These are phyloP conservation scores for Indicator indicator DNA, from an alignment of 2,113 vertebrate genomes.

Conservation along the genomic window DNA sequence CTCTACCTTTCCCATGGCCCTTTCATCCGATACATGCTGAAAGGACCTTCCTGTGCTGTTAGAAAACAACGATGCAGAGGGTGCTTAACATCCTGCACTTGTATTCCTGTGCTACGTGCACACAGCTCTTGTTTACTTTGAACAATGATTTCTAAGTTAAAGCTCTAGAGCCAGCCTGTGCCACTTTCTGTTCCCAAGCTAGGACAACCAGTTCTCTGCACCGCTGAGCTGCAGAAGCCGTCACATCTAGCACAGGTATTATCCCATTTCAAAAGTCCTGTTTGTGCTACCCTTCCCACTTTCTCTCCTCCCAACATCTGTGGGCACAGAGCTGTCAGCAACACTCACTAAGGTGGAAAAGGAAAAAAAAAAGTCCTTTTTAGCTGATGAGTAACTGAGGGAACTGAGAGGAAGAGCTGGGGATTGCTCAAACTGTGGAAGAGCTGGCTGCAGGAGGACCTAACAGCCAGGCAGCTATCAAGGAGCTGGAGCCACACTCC, in stretches of 20 bases:
- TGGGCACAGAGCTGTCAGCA: background rate
- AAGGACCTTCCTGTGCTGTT: background rate
- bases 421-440: background rate
- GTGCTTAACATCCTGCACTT: background rate
- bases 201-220: background rate
- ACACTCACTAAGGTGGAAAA: background rate
- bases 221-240: background rate
- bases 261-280: background rate
- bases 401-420: background rate
- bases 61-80: background rate
- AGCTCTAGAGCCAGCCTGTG: background rate
- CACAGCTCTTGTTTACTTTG: background rate
- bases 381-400: background rate
- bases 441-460: background rate
- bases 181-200: background rate
- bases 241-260: background rate
- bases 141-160: background rate
- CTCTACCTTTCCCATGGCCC: background rate
- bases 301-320: background rate
- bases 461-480: rapidly evolving
- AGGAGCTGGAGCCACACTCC: background rate
- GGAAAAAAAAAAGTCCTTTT: background rate
- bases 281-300: background rate
- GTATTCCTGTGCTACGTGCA: background rate
- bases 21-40: background rate